Base-by-base conservation (phyloP, 2,797 vertebrate species). In the Tragopan temminckii region DNA sequence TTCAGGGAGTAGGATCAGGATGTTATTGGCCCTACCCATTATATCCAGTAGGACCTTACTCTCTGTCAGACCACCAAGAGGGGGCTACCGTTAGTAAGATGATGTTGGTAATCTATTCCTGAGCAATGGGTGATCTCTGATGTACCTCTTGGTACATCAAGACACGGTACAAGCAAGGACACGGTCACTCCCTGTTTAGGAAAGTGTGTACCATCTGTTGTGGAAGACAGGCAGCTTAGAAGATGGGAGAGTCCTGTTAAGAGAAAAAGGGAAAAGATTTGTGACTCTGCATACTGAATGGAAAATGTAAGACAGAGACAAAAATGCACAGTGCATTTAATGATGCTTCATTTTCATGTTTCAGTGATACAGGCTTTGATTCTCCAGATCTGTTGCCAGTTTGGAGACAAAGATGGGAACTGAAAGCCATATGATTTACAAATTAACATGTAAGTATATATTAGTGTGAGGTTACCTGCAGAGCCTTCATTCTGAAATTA, bases 1-100 rank as follows among this genome's bases (percentile, higher is more conserved):
- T 40, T 33, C 35, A 57, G 16, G 14, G 2, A 29, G 11, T 20
- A 35, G 15, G 40, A 76, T 13, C 27, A n/a, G 27, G 17, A 33
- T 3, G 1, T 52, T 31, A 42, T 0, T 46, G 4, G 9, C 25
- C 13, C 4, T n/a, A 3, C 15, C 43, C 36, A 27, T 7, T 7
- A 14, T 3, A 23, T 13, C 2, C 13, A 13, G 21, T 36, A 43
- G 13, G 24, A 43, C 17, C 31, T 79, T 66, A 69, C 67, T 3
- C 67, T 3, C 7, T 59, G 9, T 2, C 35, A 63, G 36, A 42
- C 12, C 33, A 35, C 61, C 27, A 21, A 72, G 1, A 63, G 3
- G 13, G 1, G 5, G 2, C 24, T 76, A 14, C 23, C 35, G 57
- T 66, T 43, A 70, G 31, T 63, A 74, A 46, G 24, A 13, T 7